Conservation (phyloP, 2,113 vertebrate genomes). For the Calyptomena viridis region DNA sequence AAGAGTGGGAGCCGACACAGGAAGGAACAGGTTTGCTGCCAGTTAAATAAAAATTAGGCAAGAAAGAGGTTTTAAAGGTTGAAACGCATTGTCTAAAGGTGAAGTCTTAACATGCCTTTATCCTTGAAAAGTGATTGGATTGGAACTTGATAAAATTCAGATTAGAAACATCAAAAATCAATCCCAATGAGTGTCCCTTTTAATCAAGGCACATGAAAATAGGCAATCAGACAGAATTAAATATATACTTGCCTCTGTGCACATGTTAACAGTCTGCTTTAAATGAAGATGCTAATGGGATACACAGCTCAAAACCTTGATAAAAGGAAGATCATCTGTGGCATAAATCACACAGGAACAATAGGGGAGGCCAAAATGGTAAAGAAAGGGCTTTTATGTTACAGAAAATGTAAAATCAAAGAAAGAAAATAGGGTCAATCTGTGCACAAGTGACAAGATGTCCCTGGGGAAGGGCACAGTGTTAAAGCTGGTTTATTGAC, state of each 20-base stretch:
- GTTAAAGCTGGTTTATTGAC: conserved; percentile 17
- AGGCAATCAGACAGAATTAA: background rate
- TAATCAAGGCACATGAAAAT: background rate
- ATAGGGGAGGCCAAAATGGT: background rate
- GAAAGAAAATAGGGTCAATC: conserved; percentile 9
- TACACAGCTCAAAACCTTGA: background rate
- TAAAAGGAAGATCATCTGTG: background rate
- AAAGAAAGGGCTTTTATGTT: background rate
- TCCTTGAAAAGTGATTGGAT: background rate
- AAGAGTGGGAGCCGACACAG: background rate
- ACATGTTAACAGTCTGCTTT: background rate
- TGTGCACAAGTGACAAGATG: conserved; percentile 10
- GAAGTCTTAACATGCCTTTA: background rate
- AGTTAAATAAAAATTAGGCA: background rate
- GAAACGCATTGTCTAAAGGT: background rate
- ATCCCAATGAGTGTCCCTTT: background rate
- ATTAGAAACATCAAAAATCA: background rate
- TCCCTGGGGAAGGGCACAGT: background rate
- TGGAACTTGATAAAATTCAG: background rate
- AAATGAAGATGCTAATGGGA: conserved; percentile 9
- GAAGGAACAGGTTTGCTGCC: background rate
- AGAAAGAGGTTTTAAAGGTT: background rate
- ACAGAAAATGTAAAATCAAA: conserved; percentile 44
- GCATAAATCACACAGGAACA: conserved; percentile 13
- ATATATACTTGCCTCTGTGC: background rate